Base-by-base conservation (phyloP, 2,888 invertebrate species). In the Eupithecia vulgata region DNA sequence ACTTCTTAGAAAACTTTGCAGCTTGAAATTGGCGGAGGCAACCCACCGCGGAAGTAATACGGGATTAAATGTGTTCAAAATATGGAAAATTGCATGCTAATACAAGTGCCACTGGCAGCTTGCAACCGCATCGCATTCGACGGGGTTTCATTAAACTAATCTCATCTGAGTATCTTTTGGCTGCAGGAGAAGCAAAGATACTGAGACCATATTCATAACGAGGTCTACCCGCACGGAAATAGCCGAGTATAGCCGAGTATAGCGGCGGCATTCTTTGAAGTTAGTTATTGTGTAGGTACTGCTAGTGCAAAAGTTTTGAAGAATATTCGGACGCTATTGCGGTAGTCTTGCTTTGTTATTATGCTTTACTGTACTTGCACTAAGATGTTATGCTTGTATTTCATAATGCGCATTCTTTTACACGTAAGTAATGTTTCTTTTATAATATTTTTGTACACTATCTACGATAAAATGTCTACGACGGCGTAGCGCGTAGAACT, bases 81-180 rank as follows among this genome's bases (percentile, higher is more conserved):
- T 86, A 88, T 87, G 88, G 89, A 90, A 90, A 91, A 91, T 91
- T 88, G 89, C 87, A 90, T 90, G 84, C 86, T 90, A 90, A 91
- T 90, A 83, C 84, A 82, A 82, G 84, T 91, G 91, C 86, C 90
- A 87, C 79, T 81, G 88, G 85, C 79, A 82, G 80, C 78, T 81
- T 81, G 78, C 79, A 77, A 73, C 76, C 71, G 71, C 77, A 73
- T 73, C 72, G 77, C 80, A 83, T 84, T 83, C 83, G 82, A 83
- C 79, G 83, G 78, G 80, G 78, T 88, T 88, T 85, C 85, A 87
- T 88, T 87, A 78, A 79, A 82, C 86, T 88, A 86, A 90, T 89
- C 90, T 89, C 77, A 80, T 80, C 80, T 80, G 78, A 83, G 81
- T 84, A 87, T 88, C 85, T 85, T 83, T 83, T 81, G 84, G 85